Conservation (phyloP, 2,888 invertebrate species). For the Serrognathus titanus region DNA sequence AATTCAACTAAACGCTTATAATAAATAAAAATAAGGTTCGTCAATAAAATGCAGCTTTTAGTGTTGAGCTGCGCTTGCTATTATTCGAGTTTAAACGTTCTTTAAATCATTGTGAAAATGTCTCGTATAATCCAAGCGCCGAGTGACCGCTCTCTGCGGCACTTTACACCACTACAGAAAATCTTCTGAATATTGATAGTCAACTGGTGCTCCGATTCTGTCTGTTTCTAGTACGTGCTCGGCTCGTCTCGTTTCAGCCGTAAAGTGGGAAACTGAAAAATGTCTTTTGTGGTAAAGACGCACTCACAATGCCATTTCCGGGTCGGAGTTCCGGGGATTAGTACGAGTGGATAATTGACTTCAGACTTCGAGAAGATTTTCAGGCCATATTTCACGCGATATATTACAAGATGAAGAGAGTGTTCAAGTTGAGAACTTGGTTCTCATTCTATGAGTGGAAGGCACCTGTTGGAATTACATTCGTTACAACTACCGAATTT, state of each 20-base stretch:
- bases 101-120: constrained; percentile 4
- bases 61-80: neutral
- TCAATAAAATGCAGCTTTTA: neutral
- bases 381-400: constrained; percentile 3
- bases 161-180: constrained; percentile 19
- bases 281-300: constrained; percentile 40
- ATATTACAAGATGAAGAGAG: neutral
- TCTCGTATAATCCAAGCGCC: constrained; percentile 5
- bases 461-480: too few relatives aligned
- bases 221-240: neutral
- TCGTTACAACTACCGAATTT: too few relatives aligned
- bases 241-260: neutral
- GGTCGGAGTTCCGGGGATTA: constrained; percentile 43
- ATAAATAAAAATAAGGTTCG: too few relatives aligned
- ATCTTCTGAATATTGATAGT: constrained; percentile 30
- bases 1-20: too few relatives aligned
- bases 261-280: constrained; percentile 27
- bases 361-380: constrained; percentile 5
- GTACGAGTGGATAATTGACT: constrained; percentile 47
- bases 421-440: too few relatives aligned
- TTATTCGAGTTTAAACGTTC: neutral
- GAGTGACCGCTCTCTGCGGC: constrained; percentile 31
- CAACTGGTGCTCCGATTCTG: constrained; percentile 5
- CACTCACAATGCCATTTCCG: constrained; percentile 40
- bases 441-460: too few relatives aligned